phyloP scores from a whole-genome alignment of 1,140 invertebrate genomes.

The Phocides pigmalion region DNA sequence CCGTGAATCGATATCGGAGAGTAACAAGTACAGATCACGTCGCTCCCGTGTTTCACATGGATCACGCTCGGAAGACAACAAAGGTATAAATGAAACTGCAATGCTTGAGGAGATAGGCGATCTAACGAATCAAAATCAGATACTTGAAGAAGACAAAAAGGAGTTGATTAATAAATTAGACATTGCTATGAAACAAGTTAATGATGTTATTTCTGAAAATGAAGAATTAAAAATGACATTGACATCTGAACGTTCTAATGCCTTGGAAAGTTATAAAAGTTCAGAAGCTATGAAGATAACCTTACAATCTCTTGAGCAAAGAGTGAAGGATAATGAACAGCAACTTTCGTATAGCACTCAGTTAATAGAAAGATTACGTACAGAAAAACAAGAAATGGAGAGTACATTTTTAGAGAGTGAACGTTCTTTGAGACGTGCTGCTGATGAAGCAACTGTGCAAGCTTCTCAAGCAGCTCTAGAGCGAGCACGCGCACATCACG shows the following conservation, averaged over 20 bases:
- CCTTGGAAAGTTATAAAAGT: slow-evolving; percentile 53
- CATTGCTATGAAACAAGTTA: slow-evolving; percentile 55
- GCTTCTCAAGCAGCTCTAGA: slow-evolving; percentile 80
- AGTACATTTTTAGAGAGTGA: slow-evolving; percentile 68
- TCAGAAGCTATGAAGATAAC: slow-evolving; percentile 53
- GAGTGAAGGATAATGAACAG: slow-evolving; percentile 59
- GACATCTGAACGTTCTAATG: slow-evolving; percentile 46
- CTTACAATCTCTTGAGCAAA: slow-evolving; percentile 49
- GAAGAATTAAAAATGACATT: slow-evolving; percentile 54
- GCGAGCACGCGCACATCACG: slow-evolving; percentile 73
- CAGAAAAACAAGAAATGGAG: slow-evolving; percentile 69
- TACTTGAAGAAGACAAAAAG: slow-evolving; percentile 62
- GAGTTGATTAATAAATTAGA: slow-evolving; percentile 63
- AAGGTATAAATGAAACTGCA: slow-evolving; percentile 53
- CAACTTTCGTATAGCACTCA: slow-evolving; percentile 53
- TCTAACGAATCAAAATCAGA: slow-evolving; percentile 50
- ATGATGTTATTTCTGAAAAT: slow-evolving; percentile 62
- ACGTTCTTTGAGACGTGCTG: slow-evolving; percentile 64
- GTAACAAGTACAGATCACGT: slow-evolving; percentile 51
- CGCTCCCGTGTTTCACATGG: slow-evolving; percentile 65
- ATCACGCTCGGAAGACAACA: slow-evolving; percentile 70
- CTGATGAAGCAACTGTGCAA: slow-evolving; percentile 78
- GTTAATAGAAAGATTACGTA: slow-evolving; percentile 55
- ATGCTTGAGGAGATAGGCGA: slow-evolving; percentile 60
- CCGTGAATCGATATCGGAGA: slow-evolving; percentile 57